Evolutionary conservation across 2,113 vertebrate genomes (phyloP).

Genomic region (Lipotes vexillifer): DNA sequence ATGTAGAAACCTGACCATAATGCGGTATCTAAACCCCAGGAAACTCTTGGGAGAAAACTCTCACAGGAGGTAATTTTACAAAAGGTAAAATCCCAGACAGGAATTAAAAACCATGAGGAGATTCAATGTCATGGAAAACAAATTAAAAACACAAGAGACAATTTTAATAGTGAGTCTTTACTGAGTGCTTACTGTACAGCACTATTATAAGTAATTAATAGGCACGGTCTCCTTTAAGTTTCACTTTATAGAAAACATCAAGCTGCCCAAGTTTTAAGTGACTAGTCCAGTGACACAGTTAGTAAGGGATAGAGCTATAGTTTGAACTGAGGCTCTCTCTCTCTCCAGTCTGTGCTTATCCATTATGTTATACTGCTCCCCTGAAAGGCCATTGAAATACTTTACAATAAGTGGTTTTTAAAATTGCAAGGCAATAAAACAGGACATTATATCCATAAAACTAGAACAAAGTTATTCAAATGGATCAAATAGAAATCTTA

Average conservation of each 20-base stretch:
- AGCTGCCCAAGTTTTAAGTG: not conserved
- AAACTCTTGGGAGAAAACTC: not conserved
- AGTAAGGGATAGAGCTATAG: not conserved
- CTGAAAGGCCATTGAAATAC: too few relatives aligned
- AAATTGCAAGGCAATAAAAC: not conserved
- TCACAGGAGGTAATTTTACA: not conserved
- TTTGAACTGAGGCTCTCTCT: not conserved
- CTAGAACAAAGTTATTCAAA: not conserved
- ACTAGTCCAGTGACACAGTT: not conserved
- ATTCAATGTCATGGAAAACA: not conserved
- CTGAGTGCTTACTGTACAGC: not conserved
- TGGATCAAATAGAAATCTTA: not conserved
- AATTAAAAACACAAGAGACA: not conserved
- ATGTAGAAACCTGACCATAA: too few relatives aligned
- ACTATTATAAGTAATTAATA: not conserved
- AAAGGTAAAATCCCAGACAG: not conserved
- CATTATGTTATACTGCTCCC: not conserved
- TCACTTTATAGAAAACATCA: not conserved
- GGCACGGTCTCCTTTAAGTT: not conserved
- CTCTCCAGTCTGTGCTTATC: not conserved
- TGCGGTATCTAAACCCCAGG: not conserved
- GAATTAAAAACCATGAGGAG: not conserved
- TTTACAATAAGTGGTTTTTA: not conserved
- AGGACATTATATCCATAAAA: not conserved
- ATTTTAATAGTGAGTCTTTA: not conserved